Evolutionary conservation across 2,113 vertebrate species (phyloP).

Genomic region (Grallaria varia): DNA sequence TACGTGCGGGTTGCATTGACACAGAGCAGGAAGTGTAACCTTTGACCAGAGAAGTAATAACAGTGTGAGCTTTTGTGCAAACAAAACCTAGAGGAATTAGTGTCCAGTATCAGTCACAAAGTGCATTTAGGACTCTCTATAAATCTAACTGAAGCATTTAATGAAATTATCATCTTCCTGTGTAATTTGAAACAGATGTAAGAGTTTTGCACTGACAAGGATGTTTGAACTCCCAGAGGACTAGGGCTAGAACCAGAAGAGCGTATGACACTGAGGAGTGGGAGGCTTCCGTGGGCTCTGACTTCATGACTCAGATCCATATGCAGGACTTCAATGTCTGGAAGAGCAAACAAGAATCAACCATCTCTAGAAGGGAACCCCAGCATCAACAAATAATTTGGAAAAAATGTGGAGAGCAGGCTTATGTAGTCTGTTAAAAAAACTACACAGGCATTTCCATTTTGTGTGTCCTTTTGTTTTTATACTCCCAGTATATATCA

Average conservation of each 20-base stretch:
- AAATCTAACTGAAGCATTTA: slow-evolving; percentile 72
- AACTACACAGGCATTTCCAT: not conserved
- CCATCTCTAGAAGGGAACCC: not conserved
- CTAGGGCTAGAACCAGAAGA: not conserved
- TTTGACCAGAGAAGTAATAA: slow-evolving; percentile 73
- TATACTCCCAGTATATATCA: not conserved
- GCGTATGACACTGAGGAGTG: not conserved
- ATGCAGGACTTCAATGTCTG: not conserved
- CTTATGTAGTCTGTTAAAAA: not conserved
- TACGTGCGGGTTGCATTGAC: slow-evolving; percentile 46
- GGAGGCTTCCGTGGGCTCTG: not conserved
- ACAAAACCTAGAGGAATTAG: slow-evolving; percentile 68
- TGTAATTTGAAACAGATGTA: slow-evolving; percentile 67
- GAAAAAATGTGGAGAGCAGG: not conserved
- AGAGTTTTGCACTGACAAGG: not conserved
- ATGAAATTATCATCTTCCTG: slow-evolving; percentile 73
- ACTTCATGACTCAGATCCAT: not conserved
- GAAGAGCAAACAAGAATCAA: not conserved
- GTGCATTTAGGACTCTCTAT: slow-evolving; percentile 64
- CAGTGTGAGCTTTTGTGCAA: slow-evolving; percentile 56
- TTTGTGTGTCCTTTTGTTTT: not conserved
- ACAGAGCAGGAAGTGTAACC: slow-evolving; percentile 75
- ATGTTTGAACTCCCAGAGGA: not conserved
- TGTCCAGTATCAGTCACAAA: slow-evolving; percentile 65
- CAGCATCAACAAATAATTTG: not conserved